Evolutionary conservation across 2,797 vertebrate genomes (phyloP), one percentile per base, ranked within the genome.

Genomic region (Helicolenus hilgendorfi): DNA sequence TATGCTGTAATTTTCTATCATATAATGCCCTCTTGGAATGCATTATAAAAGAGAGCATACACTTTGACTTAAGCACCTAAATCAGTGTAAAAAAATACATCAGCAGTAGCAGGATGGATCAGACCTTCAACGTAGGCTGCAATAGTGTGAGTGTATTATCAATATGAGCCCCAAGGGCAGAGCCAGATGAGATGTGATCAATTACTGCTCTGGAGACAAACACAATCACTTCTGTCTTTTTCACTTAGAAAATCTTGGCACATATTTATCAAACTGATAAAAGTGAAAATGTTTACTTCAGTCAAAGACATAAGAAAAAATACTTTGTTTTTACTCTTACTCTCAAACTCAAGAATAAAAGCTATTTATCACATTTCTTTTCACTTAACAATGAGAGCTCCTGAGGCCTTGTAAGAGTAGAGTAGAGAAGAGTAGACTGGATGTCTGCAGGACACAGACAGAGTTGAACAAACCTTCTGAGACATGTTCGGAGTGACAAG

Each of bases 141-240:
- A 64, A 15, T 45, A 69, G 82, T 64, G 70, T 86, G 85, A 84
- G 45, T 62, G 29, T 60, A 73, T 77, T 87, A 85, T 89, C 79
- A 90, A 84, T 72, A 69, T 38, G n/a, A 38, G 41, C 59, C 69
- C 53, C 72, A 76, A 77, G 72, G 81, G 63, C 84, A 89, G 31
- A 72, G 13, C 13, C 49, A 72, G 33, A 64, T 81, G 59, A 90
- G 62, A 22, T 72, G 41, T 68, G 74, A 86, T 89, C 72, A 69
- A 49, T 82, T 74, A 58, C 74, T 72, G 27, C 27, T 85, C 31
- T 33, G 26, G 26, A 87, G 82, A 82, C 68, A 80, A 85, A 72
- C 70, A 68, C 53, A 58, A 62, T 88, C 77, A 60, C 63, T 58
- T 73, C 11, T 29, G 78, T 72, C n/a, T 64, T 65, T 45, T 82